These are phyloP conservation scores for Macheiramphus alcinus DNA, from an alignment of 2,113 vertebrate genomes.

Conservation along the genomic window DNA sequence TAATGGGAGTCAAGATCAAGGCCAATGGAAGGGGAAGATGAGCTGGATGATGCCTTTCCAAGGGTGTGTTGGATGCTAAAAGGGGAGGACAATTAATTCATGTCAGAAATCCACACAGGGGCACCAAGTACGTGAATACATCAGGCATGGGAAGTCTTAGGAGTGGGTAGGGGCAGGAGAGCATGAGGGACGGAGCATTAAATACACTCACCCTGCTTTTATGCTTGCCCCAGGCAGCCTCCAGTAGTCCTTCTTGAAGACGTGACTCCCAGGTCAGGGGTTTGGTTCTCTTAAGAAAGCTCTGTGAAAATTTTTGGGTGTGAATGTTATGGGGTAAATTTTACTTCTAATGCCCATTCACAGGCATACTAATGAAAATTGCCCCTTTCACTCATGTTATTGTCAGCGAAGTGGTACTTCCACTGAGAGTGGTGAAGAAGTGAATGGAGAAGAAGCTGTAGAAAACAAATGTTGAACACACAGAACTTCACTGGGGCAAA, in stretches of 20 bases:
- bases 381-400: not conserved
- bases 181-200: not conserved
- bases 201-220: not conserved
- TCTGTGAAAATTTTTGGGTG: not conserved
- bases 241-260: not conserved
- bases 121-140: not conserved
- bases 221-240: accelerated
- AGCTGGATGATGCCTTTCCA: not conserved
- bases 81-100: not conserved
- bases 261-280: not conserved
- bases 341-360: not conserved
- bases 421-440: not conserved
- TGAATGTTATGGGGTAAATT: not conserved
- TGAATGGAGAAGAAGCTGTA: not conserved
- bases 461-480: not conserved
- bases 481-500: not conserved
- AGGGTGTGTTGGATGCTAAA: not conserved
- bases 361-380: not conserved
- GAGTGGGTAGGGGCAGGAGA: not conserved
- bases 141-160: not conserved
- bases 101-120: not conserved
- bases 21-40: not conserved
- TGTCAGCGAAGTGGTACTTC: not conserved
- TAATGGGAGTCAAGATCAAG: not conserved
- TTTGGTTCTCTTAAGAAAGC: not conserved